Base-by-base conservation (phyloP, 2,113 vertebrate species). In the Bufo bufo region DNA sequence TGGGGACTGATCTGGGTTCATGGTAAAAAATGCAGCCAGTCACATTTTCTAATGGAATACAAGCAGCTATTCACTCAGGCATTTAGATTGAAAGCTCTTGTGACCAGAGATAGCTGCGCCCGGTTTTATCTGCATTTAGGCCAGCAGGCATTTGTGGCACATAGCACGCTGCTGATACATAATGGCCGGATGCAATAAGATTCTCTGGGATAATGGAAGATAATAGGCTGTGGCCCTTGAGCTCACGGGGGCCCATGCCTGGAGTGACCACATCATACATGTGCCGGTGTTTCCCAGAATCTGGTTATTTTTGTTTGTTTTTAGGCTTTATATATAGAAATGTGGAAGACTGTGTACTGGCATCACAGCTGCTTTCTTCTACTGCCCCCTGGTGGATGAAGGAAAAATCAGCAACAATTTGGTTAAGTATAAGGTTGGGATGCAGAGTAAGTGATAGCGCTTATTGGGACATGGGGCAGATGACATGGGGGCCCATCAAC, bases 41-140 rank as follows among this genome's bases (percentile, higher is more conserved):
- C 87, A 66, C 87, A 69, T 78, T 83, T 75, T 88, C 65, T 82
- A 84, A 77, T 88, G 69, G 80, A 83, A 63, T 52, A 88, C 71
- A 82, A 63, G 45, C 87, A 50, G 79, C 69, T 20, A 61, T 61
- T 19, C 66, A 49, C 79, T 63, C n/a, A 52, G 71, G 85, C 83
- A 54, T 47, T 72, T 81, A 81, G 87, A 88, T 82, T 88, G 86
- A 82, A 77, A 77, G 80, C 87, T 84, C 87, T 58, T 84, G 69
- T 54, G 71, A 61, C 80, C 58, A 83, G 66, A 43, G 82, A 83
- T 84, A 77, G 69, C 45, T 45, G 33, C 45, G 33, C 2, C 54
- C 45, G 33, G 56, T 63, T 61, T 72, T 83, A 58, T 49, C n/a
- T 65, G 43, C 69, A 63, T 61, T 82, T 85, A 59, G 58, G 71